Conservation (phyloP, 2,888 invertebrate genomes). For the Apotomis betuletana region DNA sequence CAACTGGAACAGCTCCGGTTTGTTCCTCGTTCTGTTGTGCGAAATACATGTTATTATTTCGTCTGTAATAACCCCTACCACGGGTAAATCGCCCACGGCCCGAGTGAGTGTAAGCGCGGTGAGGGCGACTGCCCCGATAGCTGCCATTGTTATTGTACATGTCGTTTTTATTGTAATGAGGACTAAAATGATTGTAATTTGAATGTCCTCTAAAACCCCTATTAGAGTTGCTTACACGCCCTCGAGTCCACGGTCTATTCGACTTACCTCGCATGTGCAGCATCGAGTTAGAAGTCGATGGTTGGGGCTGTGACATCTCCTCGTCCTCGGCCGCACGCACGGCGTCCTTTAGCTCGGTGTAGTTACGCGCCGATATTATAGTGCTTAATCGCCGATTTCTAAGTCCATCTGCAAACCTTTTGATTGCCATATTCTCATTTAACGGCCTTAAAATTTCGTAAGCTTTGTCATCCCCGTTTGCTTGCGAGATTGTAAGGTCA, state of each 20-base stretch:
- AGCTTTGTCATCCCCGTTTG: constrained; percentile 27
- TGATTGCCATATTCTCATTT: constrained; percentile 43
- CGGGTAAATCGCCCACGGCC: background rate
- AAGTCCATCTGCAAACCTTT: constrained; percentile 42
- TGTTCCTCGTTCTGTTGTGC: background rate
- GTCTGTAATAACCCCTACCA: background rate
- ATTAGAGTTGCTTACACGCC: no score
- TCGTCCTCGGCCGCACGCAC: constrained; percentile 41
- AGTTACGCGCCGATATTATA: constrained; percentile 40
- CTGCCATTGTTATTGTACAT: no score
- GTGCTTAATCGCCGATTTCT: constrained; percentile 36
- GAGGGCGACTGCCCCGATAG: no score
- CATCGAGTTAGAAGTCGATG: background rate
- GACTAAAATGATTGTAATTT: background rate
- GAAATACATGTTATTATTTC: background rate
- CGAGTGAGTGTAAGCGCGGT: no score
- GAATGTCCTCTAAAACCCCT: background rate
- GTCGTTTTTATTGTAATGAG: no score
- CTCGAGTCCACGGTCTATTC: no score
- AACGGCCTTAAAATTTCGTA: constrained; percentile 38
- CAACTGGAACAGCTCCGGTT: no score
- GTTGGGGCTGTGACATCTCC: constrained; percentile 5
- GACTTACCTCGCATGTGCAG: constrained; percentile 3
- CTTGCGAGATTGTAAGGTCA: constrained; percentile 8
- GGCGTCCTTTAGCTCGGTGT: constrained; percentile 31